Conservation (phyloP, 1,140 invertebrate species). For the Brachionus rubens region DNA sequence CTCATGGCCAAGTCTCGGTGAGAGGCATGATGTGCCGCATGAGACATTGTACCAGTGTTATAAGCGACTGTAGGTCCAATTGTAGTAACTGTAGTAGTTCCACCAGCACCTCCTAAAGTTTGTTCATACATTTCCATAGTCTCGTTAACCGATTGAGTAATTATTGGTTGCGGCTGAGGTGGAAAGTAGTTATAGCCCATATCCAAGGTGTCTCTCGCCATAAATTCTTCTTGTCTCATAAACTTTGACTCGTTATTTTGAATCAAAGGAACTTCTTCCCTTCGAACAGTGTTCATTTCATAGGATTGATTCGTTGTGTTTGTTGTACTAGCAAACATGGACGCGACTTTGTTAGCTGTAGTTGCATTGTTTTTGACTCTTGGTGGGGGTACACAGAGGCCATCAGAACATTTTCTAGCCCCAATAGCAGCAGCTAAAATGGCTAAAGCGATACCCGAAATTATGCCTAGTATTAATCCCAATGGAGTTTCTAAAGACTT, state of each 20-base stretch:
- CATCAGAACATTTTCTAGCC: conserved; percentile 34
- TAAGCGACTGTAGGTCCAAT: not conserved
- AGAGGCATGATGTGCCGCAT: conserved; percentile 7
- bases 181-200: conserved; percentile 35
- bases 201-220: conserved; percentile 11
- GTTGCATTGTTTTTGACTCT: not conserved
- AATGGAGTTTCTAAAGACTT: not conserved
- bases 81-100: conserved; percentile 8
- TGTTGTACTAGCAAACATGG: conserved; percentile 26
- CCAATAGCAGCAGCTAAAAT: conserved; percentile 18
- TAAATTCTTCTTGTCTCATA: conserved; percentile 33
- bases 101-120: conserved; percentile 4
- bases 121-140: conserved; percentile 46
- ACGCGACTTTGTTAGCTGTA: not conserved
- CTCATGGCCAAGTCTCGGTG: conserved; percentile 36
- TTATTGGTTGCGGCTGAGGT: not conserved
- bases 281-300: not conserved
- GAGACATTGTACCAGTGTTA: not conserved
- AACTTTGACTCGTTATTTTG: not conserved
- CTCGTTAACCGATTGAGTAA: conserved; percentile 33
- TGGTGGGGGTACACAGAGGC: conserved; percentile 11
- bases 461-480: conserved; percentile 29
- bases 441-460: conserved; percentile 36
- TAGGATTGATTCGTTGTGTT: conserved; percentile 37
- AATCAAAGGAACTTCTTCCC: conserved; percentile 32